Evolutionary conservation across 2,113 vertebrate genomes (phyloP).

Genomic region (Hyla sarda): DNA sequence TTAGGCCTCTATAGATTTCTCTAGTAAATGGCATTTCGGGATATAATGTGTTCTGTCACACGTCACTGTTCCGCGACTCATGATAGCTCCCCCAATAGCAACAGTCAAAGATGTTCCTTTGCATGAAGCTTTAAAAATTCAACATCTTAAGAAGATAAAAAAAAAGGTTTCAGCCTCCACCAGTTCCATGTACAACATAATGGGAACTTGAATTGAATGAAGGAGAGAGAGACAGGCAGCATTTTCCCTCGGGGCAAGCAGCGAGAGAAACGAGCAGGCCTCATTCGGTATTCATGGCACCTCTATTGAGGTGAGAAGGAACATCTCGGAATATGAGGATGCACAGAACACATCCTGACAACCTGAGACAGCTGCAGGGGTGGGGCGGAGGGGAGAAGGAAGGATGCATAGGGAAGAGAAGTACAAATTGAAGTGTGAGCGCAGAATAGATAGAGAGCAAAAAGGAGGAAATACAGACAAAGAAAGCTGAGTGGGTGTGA

Average conservation of each 20-base stretch:
- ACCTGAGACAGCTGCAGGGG: constrained; percentile 45
- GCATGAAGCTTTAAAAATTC: constrained; percentile 18
- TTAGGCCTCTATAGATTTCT: neutral
- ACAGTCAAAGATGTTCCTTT: constrained; percentile 14
- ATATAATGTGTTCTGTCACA: neutral
- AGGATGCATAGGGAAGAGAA: constrained; percentile 1
- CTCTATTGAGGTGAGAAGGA: constrained; percentile 57
- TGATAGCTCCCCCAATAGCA: constrained; percentile 9
- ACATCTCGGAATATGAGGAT: constrained; percentile 56
- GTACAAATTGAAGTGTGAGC: constrained; percentile 42
- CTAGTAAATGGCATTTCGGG: constrained; percentile 21
- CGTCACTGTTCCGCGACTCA: neutral
- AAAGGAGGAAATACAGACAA: constrained; percentile 17
- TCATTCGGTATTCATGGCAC: constrained; percentile 59
- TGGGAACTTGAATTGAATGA: constrained; percentile 58
- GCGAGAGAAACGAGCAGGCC: constrained; percentile 51
- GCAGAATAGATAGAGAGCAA: neutral
- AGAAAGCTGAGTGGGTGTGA: constrained; percentile 52
- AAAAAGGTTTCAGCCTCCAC: constrained; percentile 52
- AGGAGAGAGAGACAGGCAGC: constrained; percentile 50
- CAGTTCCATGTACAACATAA: constrained; percentile 57
- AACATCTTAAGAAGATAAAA: constrained; percentile 34
- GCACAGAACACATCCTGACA: constrained; percentile 59
- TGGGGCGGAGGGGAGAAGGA: constrained; percentile 12
- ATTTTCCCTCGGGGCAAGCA: constrained; percentile 53